Conservation (phyloP, 2,113 vertebrate genomes). For the Thermophis baileyi region DNA sequence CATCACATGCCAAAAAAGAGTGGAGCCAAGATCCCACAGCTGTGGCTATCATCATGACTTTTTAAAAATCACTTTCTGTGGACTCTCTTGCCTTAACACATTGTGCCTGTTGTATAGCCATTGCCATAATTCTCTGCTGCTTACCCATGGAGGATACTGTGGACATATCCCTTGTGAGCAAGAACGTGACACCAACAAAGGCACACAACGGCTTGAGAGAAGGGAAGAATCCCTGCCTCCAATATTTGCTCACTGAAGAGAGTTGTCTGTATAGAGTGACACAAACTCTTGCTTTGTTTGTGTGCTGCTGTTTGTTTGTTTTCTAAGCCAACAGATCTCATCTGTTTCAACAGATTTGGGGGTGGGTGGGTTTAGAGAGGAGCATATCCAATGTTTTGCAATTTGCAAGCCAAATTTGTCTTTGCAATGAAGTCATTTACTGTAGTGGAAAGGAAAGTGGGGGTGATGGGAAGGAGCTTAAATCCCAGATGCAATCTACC, state of each 20-base stretch:
- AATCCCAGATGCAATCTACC: background rate
- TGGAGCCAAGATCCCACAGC: background rate
- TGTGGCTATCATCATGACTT: background rate
- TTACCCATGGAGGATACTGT: background rate
- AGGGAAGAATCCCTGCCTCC: background rate
- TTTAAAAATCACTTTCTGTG: background rate
- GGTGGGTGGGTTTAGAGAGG: background rate
- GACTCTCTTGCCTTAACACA: background rate
- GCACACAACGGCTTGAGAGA: background rate
- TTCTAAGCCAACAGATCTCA: conserved; percentile 14
- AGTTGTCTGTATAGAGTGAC: background rate
- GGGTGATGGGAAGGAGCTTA: background rate
- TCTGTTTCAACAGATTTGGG: conserved; percentile 13
- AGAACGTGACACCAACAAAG: background rate
- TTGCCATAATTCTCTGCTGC: background rate
- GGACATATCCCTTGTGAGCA: background rate
- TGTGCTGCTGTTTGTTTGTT: background rate
- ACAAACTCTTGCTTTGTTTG: background rate
- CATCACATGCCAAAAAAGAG: background rate
- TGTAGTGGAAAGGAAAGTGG: background rate
- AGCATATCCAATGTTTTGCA: background rate
- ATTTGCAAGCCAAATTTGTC: background rate
- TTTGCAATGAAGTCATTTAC: background rate
- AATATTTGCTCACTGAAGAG: background rate
- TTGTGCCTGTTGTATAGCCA: background rate